Percentiles rank a stretch among this genome's conserved stretches.
These are phyloP conservation scores for Poeciliopsis occidentalis DNA, from an alignment of 2,113 vertebrate species.

Conservation along the genomic window DNA sequence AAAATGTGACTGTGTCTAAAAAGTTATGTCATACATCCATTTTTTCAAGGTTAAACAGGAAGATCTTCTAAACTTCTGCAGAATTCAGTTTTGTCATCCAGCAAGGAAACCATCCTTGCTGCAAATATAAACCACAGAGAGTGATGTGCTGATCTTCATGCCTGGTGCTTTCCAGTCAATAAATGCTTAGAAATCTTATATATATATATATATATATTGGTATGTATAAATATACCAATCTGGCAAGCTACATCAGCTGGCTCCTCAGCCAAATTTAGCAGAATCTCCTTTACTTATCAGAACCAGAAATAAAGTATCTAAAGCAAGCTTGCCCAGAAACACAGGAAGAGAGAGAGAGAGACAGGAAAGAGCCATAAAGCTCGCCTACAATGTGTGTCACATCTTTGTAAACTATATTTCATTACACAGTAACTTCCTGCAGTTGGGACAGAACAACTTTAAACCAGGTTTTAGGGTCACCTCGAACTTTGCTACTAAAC, in stretches of 20 bases:
- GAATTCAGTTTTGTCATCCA: background rate
- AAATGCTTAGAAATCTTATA: background rate
- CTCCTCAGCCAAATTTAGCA: background rate
- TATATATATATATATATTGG: no score
- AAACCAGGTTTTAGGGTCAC: background rate
- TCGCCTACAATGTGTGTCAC: background rate
- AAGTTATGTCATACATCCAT: background rate
- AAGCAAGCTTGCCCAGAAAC: background rate
- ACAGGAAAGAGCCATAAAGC: background rate
- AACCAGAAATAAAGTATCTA: constrained; percentile 7
- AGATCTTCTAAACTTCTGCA: background rate
- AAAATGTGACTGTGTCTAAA: background rate
- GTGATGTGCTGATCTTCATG: background rate
- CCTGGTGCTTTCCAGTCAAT: background rate
- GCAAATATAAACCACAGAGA: constrained; percentile 13
- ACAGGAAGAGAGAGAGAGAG: background rate
- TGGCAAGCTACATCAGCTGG: background rate
- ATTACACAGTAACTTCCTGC: constrained; percentile 7
- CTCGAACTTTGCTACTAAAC: background rate
- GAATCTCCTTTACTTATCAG: constrained; percentile 10
- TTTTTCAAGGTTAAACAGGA: background rate
- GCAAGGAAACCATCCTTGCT: background rate
- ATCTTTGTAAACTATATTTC: background rate
- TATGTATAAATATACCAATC: background rate
- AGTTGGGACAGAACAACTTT: background rate